Percentiles rank a stretch among this genome's conserved stretches.
phyloP scores from a whole-genome alignment of 1,140 invertebrate species.

The Brachionus angularis region DNA sequence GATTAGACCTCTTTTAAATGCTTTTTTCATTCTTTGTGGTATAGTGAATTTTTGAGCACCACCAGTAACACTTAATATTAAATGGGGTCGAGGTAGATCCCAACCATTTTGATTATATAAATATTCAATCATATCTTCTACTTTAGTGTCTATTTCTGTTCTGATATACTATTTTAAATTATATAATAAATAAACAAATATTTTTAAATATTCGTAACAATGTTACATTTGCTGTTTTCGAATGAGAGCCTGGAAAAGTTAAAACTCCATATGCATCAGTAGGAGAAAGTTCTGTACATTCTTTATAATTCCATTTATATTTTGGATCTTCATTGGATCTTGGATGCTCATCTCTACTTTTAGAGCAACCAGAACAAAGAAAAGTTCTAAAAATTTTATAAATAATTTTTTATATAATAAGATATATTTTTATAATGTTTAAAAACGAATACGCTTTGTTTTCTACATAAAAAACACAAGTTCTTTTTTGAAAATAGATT shows the following conservation, averaged over 20 bases:
- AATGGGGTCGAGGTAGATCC: conserved; percentile 87
- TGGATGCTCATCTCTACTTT: background rate
- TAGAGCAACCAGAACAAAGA: conserved; percentile 1
- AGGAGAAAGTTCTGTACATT: background rate
- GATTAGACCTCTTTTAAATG: conserved; percentile 83
- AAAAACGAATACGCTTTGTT: too few species aligned
- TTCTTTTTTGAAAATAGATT: too few species aligned
- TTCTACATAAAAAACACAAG: too few species aligned
- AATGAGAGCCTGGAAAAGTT: conserved; percentile 32
- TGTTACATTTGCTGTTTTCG: conserved; percentile 28
- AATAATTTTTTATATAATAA: too few species aligned
- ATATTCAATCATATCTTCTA: conserved; percentile 9
- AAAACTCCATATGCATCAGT: conserved; percentile 30
- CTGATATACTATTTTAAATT: too few species aligned
- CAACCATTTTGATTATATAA: conserved; percentile 67
- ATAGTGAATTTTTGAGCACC: conserved; percentile 82
- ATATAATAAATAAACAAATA: too few species aligned
- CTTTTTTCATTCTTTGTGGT: conserved; percentile 85
- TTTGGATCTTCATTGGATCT: background rate
- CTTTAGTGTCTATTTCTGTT: conserved; percentile 17
- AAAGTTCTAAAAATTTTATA: too few species aligned
- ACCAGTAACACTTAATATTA: conserved; percentile 92
- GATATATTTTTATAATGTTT: too few species aligned
- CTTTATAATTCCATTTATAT: conserved; percentile 37
- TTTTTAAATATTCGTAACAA: too few species aligned